Percentiles rank a stretch among this genome's conserved stretches.
These are phyloP conservation scores for Goniozus legneri DNA, from an alignment of 1,140 invertebrate genomes.

Conservation along the genomic window DNA sequence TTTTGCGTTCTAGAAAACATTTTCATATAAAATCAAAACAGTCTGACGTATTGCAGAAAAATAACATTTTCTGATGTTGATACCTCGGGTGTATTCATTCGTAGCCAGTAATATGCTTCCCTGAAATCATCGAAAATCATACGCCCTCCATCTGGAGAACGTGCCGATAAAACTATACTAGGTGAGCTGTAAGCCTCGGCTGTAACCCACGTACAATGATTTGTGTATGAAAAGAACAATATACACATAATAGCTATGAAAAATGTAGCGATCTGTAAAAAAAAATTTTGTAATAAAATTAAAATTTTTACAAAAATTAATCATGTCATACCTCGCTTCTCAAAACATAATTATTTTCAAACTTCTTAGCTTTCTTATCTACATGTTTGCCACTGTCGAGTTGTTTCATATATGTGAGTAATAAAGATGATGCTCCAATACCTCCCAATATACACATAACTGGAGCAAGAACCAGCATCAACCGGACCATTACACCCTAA, in stretches of 20 bases:
- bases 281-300: slow-evolving; percentile 5
- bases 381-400: slow-evolving; percentile 60
- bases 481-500: slow-evolving; percentile 95
- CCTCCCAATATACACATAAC: slow-evolving; percentile 97
- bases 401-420: slow-evolving; percentile 90
- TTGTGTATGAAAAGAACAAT: slow-evolving; percentile 87
- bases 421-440: slow-evolving; percentile 86
- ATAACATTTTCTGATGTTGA: no score
- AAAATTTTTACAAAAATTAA: background rate
- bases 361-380: slow-evolving; percentile 68
- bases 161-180: slow-evolving; percentile 93
- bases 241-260: slow-evolving; percentile 83
- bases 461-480: slow-evolving; percentile 95
- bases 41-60: no score
- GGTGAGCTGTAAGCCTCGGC: slow-evolving; percentile 97
- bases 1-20: slow-evolving; percentile 72
- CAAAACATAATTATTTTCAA: slow-evolving; percentile 80
- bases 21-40: background rate
- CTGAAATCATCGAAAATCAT: slow-evolving; percentile 98
- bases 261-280: slow-evolving; percentile 71
- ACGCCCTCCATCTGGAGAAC: slow-evolving; percentile 87
- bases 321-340: slow-evolving; percentile 70
- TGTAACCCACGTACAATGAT: slow-evolving; percentile 99
- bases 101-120: slow-evolving; percentile 96
- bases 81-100: slow-evolving; percentile 92